Conservation (phyloP, 2,113 vertebrate species). For the Tautogolabrus adspersus region DNA sequence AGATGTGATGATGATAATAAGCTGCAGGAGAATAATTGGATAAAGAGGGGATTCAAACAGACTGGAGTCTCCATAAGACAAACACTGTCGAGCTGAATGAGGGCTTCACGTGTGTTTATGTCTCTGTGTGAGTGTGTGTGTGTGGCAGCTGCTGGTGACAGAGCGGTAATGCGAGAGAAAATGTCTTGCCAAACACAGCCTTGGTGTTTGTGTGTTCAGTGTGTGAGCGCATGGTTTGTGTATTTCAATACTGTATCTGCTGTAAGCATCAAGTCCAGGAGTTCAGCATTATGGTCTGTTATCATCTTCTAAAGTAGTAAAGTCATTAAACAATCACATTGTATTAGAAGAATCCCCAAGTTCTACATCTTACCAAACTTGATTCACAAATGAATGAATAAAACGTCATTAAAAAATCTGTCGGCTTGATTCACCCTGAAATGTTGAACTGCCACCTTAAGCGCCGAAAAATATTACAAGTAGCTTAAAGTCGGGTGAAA, state of each 20-base stretch:
- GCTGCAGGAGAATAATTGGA: slow-evolving; percentile 6
- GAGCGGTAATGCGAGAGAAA: slow-evolving; percentile 8
- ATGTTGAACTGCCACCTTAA: no score
- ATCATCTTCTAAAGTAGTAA: no score
- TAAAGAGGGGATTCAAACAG: slow-evolving; percentile 27
- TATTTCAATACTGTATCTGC: background rate
- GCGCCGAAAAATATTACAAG: no score
- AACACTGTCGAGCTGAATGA: slow-evolving; percentile 20
- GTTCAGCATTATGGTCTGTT: background rate
- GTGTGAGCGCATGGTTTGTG: background rate
- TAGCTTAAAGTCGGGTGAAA: no score
- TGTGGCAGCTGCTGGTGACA: slow-evolving; percentile 43
- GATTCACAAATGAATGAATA: no score
- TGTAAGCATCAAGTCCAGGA: background rate
- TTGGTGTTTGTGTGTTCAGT: background rate
- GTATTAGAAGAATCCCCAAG: no score
- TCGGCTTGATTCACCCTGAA: no score
- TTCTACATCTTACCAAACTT: no score
- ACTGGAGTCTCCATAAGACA: slow-evolving; percentile 12
- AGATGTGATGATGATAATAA: slow-evolving; percentile 18
- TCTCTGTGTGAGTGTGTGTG: slow-evolving; percentile 5
- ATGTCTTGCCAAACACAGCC: slow-evolving; percentile 30
- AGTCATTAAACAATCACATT: no score
- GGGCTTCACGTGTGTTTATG: slow-evolving; percentile 5
- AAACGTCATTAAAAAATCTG: no score